Evolutionary conservation across 2,888 invertebrate genomes (phyloP).

Genomic region (Schizaphis graminum): DNA sequence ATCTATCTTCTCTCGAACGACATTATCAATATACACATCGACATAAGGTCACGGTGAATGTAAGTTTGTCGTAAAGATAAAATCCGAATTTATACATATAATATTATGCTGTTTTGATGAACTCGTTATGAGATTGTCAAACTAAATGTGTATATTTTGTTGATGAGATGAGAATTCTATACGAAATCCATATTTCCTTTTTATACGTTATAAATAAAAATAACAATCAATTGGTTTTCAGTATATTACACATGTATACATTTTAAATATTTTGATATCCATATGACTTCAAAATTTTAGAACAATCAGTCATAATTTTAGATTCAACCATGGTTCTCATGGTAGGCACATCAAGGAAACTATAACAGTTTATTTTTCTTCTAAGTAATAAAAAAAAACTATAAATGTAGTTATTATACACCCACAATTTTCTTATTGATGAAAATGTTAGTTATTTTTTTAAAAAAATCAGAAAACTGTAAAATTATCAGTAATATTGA

Average conservation of each 20-base stretch:
- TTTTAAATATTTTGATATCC: not conserved
- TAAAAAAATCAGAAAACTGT: not conserved
- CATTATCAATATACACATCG: slow-evolving; percentile 56
- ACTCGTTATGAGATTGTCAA: not conserved
- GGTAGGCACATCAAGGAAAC: not conserved
- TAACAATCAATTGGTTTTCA: not conserved
- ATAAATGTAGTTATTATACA: not conserved
- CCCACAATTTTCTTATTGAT: not conserved
- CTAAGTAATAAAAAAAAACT: not conserved
- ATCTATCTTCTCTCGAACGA: slow-evolving; percentile 41
- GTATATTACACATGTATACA: not conserved
- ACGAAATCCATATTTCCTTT: not conserved
- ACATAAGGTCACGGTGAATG: slow-evolving; percentile 6
- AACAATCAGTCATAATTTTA: not conserved
- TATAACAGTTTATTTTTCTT: not conserved
- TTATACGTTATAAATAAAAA: not conserved
- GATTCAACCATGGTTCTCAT: not conserved
- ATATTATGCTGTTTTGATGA: not conserved
- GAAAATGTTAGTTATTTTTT: not conserved
- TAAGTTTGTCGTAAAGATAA: not conserved
- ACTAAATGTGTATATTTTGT: not conserved
- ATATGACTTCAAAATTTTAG: not conserved
- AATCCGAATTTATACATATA: not conserved
- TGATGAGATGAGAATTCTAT: not conserved
- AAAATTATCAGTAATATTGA: not conserved